These are phyloP conservation scores for Tupaia tana DNA, from an alignment of 2,113 vertebrate species.

Conservation along the genomic window DNA sequence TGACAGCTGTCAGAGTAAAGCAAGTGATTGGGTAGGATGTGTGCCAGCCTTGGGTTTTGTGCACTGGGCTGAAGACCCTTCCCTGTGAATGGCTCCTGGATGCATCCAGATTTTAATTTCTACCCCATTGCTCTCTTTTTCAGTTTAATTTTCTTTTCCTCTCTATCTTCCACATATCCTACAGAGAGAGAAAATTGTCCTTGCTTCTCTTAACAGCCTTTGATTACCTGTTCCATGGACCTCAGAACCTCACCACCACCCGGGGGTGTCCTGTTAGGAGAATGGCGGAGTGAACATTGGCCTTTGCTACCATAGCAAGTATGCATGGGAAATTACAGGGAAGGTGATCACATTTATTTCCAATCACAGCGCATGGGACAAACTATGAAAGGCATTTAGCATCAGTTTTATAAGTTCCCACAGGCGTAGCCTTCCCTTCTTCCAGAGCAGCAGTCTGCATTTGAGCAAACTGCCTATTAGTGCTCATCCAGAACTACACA, in stretches of 20 bases:
- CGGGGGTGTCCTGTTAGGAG: background rate
- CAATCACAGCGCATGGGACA: background rate
- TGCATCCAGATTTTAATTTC: background rate
- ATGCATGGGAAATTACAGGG: background rate
- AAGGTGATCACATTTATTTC: background rate
- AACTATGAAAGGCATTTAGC: background rate
- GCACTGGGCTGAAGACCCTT: background rate
- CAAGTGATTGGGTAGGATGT: background rate
- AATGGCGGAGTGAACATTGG: background rate
- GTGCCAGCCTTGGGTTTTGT: background rate
- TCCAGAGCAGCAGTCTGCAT: background rate
- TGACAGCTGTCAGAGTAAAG: slow-evolving; percentile 35
- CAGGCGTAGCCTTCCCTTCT: background rate
- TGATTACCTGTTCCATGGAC: background rate
- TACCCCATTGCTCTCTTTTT: background rate
- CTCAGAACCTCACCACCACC: background rate
- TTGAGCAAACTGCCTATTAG: background rate
- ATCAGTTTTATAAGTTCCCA: background rate
- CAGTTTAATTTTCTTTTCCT: slow-evolving; percentile 3
- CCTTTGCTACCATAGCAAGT: background rate
- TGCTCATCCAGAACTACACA: background rate
- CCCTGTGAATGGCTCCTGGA: background rate
- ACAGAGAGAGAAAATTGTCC: background rate
- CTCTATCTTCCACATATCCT: background rate
- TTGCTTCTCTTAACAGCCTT: background rate